Percentiles rank a stretch among this genome's conserved stretches.
These are phyloP conservation scores for Corythoichthys intestinalis DNA, from an alignment of 2,113 vertebrate genomes.

Conservation along the genomic window DNA sequence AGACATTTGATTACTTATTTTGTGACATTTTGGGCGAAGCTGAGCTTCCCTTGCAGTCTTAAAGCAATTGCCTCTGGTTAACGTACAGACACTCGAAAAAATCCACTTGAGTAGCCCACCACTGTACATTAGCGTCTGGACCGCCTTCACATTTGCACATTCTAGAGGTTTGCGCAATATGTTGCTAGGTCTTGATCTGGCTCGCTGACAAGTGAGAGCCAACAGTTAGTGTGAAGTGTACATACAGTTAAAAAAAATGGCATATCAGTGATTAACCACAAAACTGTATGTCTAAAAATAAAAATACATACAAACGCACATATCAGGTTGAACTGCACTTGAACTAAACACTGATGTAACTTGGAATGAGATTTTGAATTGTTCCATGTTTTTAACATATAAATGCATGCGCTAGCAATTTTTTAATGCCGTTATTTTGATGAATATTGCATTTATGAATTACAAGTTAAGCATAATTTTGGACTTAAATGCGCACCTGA, in stretches of 20 bases:
- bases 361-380: neutral
- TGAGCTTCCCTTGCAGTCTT: too few relatives aligned
- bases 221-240: conserved; percentile 10
- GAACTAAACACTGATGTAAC: conserved; percentile 22
- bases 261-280: conserved; percentile 18
- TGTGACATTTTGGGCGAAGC: too few relatives aligned
- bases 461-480: too few relatives aligned
- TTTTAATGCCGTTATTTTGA: too few relatives aligned
- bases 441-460: too few relatives aligned
- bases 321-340: conserved; percentile 33
- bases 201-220: conserved; percentile 25
- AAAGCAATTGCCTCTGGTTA: too few relatives aligned
- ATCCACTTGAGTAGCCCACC: neutral
- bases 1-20: too few relatives aligned
- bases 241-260: conserved; percentile 15
- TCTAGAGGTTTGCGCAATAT: conserved; percentile 6
- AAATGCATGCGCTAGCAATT: neutral
- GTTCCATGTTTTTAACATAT: neutral
- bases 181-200: conserved; percentile 6
- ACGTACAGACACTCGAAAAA: too few relatives aligned
- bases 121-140: conserved; percentile 14
- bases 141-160: conserved; percentile 23
- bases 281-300: conserved; percentile 5
- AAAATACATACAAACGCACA: neutral
- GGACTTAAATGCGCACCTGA: too few relatives aligned